Percentiles rank a stretch among this genome's conserved stretches.
These are phyloP conservation scores for Oreotrochilus melanogaster DNA, from an alignment of 2,113 vertebrate genomes.

Conservation along the genomic window DNA sequence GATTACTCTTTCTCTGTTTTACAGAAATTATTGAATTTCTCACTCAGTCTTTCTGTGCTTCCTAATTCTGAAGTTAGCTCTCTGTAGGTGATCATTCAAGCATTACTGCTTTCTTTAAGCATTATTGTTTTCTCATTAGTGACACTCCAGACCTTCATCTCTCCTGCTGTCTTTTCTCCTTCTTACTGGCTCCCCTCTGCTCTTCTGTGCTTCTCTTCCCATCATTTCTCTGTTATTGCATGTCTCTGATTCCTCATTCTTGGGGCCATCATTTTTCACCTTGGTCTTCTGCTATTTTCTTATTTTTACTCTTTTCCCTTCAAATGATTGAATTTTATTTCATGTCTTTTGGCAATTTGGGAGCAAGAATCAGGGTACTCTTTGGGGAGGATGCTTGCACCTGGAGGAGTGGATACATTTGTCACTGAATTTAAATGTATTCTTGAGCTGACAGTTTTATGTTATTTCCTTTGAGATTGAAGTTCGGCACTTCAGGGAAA, in stretches of 20 bases:
- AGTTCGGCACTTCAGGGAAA: background rate
- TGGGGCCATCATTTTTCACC: rapidly evolving
- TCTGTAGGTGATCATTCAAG: background rate
- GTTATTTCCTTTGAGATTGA: background rate
- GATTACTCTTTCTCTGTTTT: background rate
- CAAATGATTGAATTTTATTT: background rate
- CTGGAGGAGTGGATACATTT: background rate
- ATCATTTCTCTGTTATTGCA: background rate
- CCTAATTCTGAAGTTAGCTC: background rate
- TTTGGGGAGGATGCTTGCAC: background rate
- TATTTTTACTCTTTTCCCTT: background rate
- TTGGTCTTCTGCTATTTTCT: background rate
- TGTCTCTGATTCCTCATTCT: background rate
- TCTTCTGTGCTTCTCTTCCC: background rate
- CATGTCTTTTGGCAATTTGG: background rate
- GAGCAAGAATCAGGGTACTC: background rate
- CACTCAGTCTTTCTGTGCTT: background rate
- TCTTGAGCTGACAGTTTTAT: background rate
- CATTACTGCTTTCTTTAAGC: background rate
- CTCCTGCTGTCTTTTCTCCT: background rate
- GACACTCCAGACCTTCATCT: background rate
- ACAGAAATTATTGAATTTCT: background rate
- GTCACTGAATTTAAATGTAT: background rate
- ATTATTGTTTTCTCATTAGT: background rate
- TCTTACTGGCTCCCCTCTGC: background rate